Percentiles rank a stretch among this genome's conserved stretches.
phyloP scores from a whole-genome alignment of 2,888 invertebrate species.

The Lithophane leautieri region DNA sequence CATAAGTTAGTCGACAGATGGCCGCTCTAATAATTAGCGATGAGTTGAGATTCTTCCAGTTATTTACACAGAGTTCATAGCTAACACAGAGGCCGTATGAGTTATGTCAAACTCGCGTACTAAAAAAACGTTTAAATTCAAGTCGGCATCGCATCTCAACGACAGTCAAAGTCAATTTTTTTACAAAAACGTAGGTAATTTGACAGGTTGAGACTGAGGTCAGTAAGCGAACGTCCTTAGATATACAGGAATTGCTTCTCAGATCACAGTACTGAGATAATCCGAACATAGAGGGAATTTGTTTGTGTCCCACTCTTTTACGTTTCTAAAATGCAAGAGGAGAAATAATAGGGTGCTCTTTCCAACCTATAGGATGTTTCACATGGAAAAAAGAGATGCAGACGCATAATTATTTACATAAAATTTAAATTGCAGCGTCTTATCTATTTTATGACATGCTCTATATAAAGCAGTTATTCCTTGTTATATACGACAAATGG shows the following conservation, averaged over 20 bases:
- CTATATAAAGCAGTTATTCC: conserved; percentile 12
- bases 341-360: not conserved
- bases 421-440: not conserved
- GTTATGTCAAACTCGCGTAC: not conserved
- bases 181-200: not conserved
- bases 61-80: conserved; percentile 38
- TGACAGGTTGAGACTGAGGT: not conserved
- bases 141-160: not conserved
- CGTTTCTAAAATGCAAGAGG: not conserved
- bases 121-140: not conserved
- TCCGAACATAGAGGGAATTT: not conserved
- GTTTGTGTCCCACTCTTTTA: not conserved
- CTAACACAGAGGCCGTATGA: not conserved
- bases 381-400: not conserved
- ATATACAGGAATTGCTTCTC: not conserved
- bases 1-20: conserved; percentile 81
- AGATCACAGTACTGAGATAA: not conserved
- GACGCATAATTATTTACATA: not conserved
- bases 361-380: not conserved
- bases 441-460: conserved; percentile 1
- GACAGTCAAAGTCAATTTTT: not conserved
- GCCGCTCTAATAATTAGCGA: conserved; percentile 69
- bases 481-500: conserved; percentile 55
- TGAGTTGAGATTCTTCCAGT: conserved; percentile 45
- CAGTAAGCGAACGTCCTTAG: not conserved